Base-by-base conservation (phyloP, 2,888 invertebrate genomes). In the Suillia variegata region DNA sequence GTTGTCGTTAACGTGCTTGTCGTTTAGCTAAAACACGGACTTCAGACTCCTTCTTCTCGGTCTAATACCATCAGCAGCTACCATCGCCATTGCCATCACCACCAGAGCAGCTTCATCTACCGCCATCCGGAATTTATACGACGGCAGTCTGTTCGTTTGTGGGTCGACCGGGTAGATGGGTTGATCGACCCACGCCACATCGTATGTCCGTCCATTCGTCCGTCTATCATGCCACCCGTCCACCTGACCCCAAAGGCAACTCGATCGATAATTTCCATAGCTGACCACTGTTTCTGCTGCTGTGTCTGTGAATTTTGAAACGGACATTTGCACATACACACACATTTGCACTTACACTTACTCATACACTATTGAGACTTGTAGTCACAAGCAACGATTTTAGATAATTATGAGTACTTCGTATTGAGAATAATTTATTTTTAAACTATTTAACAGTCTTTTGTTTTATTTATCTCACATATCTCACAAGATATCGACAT, bases 221-320 rank as follows among this genome's bases (percentile, higher is more conserved):
- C 64, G 49, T 15, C 15, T 24, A 42, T 61, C 70, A 65, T 67
- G 66, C 71, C 64, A 70, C 70, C 74, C 74, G 70, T 76, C 74
- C 77, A 75, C 71, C 75, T 74, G 75, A 77, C 75, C 73, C 73
- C 73, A 71, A 77, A 78, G 76, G 78, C 77, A 74, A 73, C 73
- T 78, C 79, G 80, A 80, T 80, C 80, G 80, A 80, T 80, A 80
- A 78, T 79, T 80, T 79, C 79, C 78, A 80, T 79, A 77, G 77
- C 73, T 80, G 80, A 78, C 80, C 80, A 78, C 69, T 76, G 56
- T 63, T 60, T 48, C 47, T 47, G 50, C 50, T n/a, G 71, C 74
- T 77, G 71, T 73, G 74, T 77, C 77, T 77, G 75, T 74, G 74
- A 74, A 76, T 75, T 76, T 74, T 69, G 75, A 75, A 78, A 70